phyloP scores from a whole-genome alignment of 2,888 invertebrate genomes.

The Phalangium opilio region DNA sequence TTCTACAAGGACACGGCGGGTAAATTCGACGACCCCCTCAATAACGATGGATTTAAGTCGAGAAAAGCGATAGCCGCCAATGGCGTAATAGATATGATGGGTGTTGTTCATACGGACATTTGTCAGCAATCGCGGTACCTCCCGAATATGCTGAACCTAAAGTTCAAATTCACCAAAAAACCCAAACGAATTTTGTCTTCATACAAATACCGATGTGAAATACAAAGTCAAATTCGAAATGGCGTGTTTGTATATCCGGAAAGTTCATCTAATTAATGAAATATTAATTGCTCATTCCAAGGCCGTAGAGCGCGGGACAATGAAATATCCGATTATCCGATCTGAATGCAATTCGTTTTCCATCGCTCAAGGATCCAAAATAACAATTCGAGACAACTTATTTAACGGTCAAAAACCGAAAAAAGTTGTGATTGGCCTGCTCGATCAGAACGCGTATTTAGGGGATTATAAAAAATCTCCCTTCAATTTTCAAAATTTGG shows the following conservation, averaged over 20 bases:
- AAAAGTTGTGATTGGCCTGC: conserved; percentile 24
- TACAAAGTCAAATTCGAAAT: conserved; percentile 18
- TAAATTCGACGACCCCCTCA: too few relatives aligned
- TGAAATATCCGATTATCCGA: conserved; percentile 19
- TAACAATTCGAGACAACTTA: conserved; percentile 25
- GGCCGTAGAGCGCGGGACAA: conserved; percentile 16
- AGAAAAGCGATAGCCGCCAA: too few relatives aligned
- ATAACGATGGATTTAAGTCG: too few relatives aligned
- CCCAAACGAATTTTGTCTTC: conserved; percentile 11
- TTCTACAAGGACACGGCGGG: too few relatives aligned
- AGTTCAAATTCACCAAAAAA: conserved; percentile 9
- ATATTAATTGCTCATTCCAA: conserved; percentile 23
- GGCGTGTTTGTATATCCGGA: conserved; percentile 19
- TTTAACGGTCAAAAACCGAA: conserved; percentile 25
- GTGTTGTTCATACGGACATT: conserved; percentile 10
- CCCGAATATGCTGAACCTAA: conserved; percentile 8
- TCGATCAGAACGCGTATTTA: conserved; percentile 18
- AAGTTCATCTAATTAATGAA: conserved; percentile 17
- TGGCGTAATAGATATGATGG: conserved; percentile 13
- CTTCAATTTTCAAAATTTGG: conserved; percentile 20
- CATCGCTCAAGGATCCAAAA: conserved; percentile 21
- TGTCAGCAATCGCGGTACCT: conserved; percentile 8
- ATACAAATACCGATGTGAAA: background rate
- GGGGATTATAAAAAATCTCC: conserved; percentile 20
- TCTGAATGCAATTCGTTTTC: conserved; percentile 20